Percentiles rank a stretch among this genome's conserved stretches.
phyloP scores from a whole-genome alignment of 2,888 invertebrate species.

The Archaeoteleia sp. region DNA sequence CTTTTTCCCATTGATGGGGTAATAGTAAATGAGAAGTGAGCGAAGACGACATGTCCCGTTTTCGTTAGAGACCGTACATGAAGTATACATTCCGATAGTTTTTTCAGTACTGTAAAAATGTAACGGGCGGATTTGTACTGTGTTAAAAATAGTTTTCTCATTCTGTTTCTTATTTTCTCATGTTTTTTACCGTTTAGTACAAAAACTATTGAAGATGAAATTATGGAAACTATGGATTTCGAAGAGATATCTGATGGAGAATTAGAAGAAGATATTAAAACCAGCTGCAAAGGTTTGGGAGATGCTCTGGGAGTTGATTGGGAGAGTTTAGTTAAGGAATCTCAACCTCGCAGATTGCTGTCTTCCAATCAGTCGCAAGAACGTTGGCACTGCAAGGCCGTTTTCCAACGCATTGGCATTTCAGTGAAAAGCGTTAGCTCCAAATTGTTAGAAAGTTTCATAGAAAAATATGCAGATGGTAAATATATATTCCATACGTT shows the following conservation, averaged over 20 bases:
- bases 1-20: too few relatives aligned
- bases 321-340: constrained; percentile 91
- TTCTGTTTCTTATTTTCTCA: too few relatives aligned
- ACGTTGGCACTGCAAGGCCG: constrained; percentile 87
- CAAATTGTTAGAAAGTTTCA: constrained; percentile 76
- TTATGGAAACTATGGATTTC: constrained; percentile 85
- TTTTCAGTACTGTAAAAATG: too few relatives aligned
- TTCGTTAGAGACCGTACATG: too few relatives aligned
- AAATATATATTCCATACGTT: too few relatives aligned
- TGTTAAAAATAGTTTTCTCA: too few relatives aligned
- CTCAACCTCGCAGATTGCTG: constrained; percentile 76
- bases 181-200: constrained; percentile 65
- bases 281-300: constrained; percentile 84
- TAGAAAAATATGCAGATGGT: constrained; percentile 64
- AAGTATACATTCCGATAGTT: too few relatives aligned
- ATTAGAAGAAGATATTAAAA: constrained; percentile 84
- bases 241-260: constrained; percentile 95
- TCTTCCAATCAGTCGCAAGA: constrained; percentile 79
- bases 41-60: too few relatives aligned
- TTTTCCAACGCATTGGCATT: constrained; percentile 87
- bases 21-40: too few relatives aligned
- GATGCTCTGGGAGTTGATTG: constrained; percentile 97
- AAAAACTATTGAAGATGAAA: constrained; percentile 81
- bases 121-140: too few relatives aligned
- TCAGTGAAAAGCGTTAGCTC: constrained; percentile 87